These are phyloP conservation scores for Neoseiulus cucumeris DNA, from an alignment of 1,140 invertebrate genomes.

Conservation along the genomic window DNA sequence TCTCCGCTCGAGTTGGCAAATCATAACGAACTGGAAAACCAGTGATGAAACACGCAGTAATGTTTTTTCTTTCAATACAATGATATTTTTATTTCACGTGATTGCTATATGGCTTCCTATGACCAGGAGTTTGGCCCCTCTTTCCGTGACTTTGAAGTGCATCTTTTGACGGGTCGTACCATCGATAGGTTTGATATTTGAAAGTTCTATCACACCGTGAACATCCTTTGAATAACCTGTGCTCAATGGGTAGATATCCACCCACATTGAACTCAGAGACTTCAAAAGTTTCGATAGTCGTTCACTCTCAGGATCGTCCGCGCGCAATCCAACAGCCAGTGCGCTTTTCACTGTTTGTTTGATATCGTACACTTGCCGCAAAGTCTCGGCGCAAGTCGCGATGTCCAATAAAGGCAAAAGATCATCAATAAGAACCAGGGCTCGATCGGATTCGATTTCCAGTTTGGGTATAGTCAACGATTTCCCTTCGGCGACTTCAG, in stretches of 20 bases:
- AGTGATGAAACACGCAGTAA: too few species aligned
- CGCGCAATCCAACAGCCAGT: not conserved
- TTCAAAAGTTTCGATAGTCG: not conserved
- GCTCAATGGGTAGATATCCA: not conserved
- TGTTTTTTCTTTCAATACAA: too few species aligned
- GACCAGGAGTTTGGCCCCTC: not conserved
- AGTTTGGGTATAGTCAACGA: not conserved
- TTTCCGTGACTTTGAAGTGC: not conserved
- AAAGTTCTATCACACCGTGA: not conserved
- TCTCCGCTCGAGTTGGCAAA: too few species aligned
- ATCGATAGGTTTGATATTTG: not conserved
- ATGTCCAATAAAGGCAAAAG: not conserved
- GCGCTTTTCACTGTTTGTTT: not conserved
- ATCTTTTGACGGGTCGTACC: not conserved
- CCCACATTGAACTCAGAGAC: not conserved
- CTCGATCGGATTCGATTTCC: not conserved
- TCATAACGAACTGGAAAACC: too few species aligned
- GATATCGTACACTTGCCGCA: not conserved
- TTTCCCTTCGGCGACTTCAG: not conserved
- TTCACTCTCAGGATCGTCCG: not conserved
- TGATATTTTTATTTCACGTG: too few species aligned
- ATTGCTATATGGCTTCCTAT: not conserved
- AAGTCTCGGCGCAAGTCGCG: not conserved
- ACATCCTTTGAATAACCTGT: slow-evolving; percentile 1
- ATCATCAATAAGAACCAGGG: not conserved